phyloP scores from a whole-genome alignment of 1,140 invertebrate genomes.

The Caenorhabditis inopinata region DNA sequence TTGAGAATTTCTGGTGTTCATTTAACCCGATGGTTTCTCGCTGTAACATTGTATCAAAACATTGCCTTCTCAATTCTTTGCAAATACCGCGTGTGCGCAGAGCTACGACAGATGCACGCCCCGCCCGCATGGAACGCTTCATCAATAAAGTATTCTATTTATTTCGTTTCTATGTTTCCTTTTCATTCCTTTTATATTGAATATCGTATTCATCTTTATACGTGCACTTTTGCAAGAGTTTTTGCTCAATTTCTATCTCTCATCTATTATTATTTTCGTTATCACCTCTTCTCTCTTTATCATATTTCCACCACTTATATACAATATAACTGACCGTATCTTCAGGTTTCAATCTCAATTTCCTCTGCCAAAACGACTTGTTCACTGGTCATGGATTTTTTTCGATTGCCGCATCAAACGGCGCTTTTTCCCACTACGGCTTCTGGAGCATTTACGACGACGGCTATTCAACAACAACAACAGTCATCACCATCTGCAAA shows the following conservation, averaged over 20 bases:
- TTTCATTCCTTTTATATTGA: neutral
- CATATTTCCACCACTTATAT: neutral
- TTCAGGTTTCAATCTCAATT: neutral
- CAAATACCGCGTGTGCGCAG: too few species aligned
- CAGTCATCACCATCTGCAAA: neutral
- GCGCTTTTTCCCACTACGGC: neutral
- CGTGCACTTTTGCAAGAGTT: conserved; percentile 14
- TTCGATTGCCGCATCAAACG: conserved; percentile 7
- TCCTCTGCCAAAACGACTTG: neutral
- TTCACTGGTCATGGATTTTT: conserved; percentile 12
- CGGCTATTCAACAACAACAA: conserved; percentile 6
- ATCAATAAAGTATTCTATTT: too few species aligned
- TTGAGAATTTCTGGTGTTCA: too few species aligned
- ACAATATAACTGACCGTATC: neutral
- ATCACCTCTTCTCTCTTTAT: neutral
- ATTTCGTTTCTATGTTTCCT: neutral
- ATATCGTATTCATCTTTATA: neutral
- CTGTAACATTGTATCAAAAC: too few species aligned
- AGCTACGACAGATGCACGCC: too few species aligned
- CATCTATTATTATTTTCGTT: conserved; percentile 7
- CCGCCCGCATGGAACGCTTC: too few species aligned
- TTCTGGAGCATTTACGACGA: neutral
- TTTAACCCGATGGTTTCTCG: too few species aligned
- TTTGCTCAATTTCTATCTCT: too few species aligned
- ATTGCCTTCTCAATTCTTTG: too few species aligned